A percentile compares a stretch with the other conserved stretches of the same genome.
Evolutionary conservation across 2,797 vertebrate species (phyloP).

Genomic region (Hemitrygon akajei): DNA sequence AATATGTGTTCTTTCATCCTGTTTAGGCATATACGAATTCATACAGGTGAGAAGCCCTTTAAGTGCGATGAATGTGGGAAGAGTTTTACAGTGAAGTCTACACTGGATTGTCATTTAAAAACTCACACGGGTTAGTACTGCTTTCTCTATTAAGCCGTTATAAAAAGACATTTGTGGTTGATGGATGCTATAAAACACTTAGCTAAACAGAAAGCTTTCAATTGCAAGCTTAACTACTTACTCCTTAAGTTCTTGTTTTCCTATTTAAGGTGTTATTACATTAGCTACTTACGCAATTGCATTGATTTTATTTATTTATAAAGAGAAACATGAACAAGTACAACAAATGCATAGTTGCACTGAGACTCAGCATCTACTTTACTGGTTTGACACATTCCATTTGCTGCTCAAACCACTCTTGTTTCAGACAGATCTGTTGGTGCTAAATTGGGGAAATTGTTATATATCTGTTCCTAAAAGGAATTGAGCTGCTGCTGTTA

Average conservation of each 20-base stretch:
- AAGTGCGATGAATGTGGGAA: slow-evolving; percentile 95
- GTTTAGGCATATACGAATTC: slow-evolving; percentile 85
- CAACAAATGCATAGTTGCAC: neutral
- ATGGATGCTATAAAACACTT: neutral
- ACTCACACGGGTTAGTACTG: slow-evolving; percentile 80
- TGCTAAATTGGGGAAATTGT: neutral
- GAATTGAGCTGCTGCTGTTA: neutral
- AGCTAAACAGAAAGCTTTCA: neutral
- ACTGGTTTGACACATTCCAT: neutral
- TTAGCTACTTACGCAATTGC: neutral
- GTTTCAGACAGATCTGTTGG: neutral
- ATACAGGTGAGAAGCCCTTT: slow-evolving; percentile 92
- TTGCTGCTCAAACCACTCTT: neutral
- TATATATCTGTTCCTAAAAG: neutral
- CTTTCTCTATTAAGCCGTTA: neutral
- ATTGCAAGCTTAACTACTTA: neutral
- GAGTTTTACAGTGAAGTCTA: slow-evolving; percentile 96
- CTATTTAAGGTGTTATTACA: neutral
- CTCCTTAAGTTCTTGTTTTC: neutral
- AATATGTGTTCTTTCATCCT: slow-evolving; percentile 38
- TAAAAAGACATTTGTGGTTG: neutral
- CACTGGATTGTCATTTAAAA: slow-evolving; percentile 91
- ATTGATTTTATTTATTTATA: neutral
- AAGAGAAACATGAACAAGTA: neutral
- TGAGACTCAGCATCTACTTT: neutral